These are phyloP conservation scores for Nomada ruficornis DNA, from an alignment of 2,888 invertebrate genomes.

Conservation along the genomic window DNA sequence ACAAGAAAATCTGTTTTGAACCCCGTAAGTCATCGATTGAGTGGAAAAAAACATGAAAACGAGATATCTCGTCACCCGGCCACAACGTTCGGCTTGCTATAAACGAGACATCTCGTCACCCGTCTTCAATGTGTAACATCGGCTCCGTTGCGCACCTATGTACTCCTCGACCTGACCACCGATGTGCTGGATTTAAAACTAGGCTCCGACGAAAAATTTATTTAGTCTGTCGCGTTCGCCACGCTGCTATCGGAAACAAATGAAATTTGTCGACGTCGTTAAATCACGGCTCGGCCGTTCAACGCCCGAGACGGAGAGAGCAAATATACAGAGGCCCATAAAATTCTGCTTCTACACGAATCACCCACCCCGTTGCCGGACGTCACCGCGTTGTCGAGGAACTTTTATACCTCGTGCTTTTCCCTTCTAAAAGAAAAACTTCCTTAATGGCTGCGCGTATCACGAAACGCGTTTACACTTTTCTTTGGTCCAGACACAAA, in stretches of 20 bases:
- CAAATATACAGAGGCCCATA: conserved; percentile 59
- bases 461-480: conserved; percentile 36
- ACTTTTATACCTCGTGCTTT: conserved; percentile 37
- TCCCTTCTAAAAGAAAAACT: conserved; percentile 30
- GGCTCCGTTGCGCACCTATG: too few relatives aligned
- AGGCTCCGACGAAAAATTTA: conserved; percentile 43
- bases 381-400: conserved; percentile 36
- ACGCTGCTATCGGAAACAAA: conserved; percentile 50
- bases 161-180: too few relatives aligned
- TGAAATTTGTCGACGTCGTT: conserved; percentile 57
- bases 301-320: conserved; percentile 44
- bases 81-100: too few relatives aligned
- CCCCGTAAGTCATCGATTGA: too few relatives aligned
- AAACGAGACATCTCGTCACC: too few relatives aligned
- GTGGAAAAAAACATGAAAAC: too few relatives aligned
- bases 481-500: conserved; percentile 54
- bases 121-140: too few relatives aligned
- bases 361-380: conserved; percentile 24
- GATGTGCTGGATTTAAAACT: conserved; percentile 9
- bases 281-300: conserved; percentile 47
- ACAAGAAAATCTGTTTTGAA: too few relatives aligned
- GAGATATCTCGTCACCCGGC: too few relatives aligned
- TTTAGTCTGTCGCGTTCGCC: conserved; percentile 48
- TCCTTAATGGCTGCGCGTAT: conserved; percentile 17
- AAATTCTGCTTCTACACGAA: conserved; percentile 47